Percentiles rank a stretch among this genome's conserved stretches.
These are phyloP conservation scores for Tiliacea aurago DNA, from an alignment of 2,888 invertebrate species.

Conservation along the genomic window DNA sequence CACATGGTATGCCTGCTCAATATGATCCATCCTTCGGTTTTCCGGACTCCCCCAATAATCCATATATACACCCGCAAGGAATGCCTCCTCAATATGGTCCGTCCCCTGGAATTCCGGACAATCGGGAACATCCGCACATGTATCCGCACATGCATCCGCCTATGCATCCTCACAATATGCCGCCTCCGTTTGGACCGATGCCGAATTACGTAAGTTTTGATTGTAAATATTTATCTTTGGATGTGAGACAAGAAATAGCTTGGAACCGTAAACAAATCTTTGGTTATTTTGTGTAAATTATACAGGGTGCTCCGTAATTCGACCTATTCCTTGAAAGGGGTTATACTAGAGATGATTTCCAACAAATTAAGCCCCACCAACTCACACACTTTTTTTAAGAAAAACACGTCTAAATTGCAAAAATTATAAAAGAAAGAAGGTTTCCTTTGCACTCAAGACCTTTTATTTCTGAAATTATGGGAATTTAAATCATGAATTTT, in stretches of 20 bases:
- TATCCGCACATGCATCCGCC: conserved; percentile 1
- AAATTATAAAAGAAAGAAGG: no score
- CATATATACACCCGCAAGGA: neutral
- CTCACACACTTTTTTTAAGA: no score
- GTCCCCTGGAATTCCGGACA: no score
- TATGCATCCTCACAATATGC: conserved; percentile 14
- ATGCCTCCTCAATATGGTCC: neutral
- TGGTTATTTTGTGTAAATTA: neutral
- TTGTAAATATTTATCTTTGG: conserved; percentile 28
- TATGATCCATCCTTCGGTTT: neutral
- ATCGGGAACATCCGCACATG: neutral
- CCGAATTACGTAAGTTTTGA: conserved; percentile 46
- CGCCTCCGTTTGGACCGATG: neutral
- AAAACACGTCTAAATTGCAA: no score
- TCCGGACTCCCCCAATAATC: neutral
- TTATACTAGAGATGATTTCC: no score
- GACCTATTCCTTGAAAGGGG: no score
- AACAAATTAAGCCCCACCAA: no score
- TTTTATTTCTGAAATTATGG: no score
- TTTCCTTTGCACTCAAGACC: no score
- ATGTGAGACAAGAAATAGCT: neutral
- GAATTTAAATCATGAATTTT: no score
- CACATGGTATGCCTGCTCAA: neutral
- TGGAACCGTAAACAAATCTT: neutral
- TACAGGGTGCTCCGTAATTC: no score